Evolutionary conservation across 2,797 vertebrate species (phyloP), one percentile per base, ranked within the genome.

Genomic region (Geotrypetes seraphini): DNA sequence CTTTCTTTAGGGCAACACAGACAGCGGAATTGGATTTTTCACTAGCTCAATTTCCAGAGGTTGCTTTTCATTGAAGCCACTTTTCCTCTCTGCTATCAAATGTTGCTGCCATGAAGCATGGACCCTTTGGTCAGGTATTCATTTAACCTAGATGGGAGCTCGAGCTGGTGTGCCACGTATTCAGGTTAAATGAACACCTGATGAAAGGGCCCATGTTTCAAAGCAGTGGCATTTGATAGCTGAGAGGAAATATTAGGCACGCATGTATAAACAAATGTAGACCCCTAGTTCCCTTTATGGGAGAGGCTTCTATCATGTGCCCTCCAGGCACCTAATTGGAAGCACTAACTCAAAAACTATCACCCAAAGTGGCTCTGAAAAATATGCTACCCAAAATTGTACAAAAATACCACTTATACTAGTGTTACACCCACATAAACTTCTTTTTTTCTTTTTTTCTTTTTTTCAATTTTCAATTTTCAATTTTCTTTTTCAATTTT

Each of bases 21-120:
- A 84, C 89, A 86, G 87, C 84, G 85, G 86, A 90, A 89, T 85
- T 79, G 88, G 86, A 89, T 88, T 89, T 87, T 28, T 29, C 85
- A 92, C 86, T 85, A 88, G 85, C 82, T 88, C 87, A 88, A 96
- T 97, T 96, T 96, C 94, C 93, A 91, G 92, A 88, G 89, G 85
- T 91, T 89, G 87, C 76, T 86, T 91, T 88, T 90, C 88, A 91
- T 91, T 87, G 86, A 88, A 89, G 87, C 76, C 87, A 91, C 90
- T 91, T 90, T 88, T 79, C 75, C 81, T 88, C 86, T 87, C 84
- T 78, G 85, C 81, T 90, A 90, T 93, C 91, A 82, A 80, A 86
- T 94, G 91, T 91, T 90, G 92, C 88, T 89, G 89, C 83, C 88
- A 88, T 84, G 78, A 83, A 85, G 81, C 73, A 75, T 82, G 83